phyloP scores from a whole-genome alignment of 35 echinoderm and acorn worm genomes.

The Heliocidaris erythrogramma region DNA sequence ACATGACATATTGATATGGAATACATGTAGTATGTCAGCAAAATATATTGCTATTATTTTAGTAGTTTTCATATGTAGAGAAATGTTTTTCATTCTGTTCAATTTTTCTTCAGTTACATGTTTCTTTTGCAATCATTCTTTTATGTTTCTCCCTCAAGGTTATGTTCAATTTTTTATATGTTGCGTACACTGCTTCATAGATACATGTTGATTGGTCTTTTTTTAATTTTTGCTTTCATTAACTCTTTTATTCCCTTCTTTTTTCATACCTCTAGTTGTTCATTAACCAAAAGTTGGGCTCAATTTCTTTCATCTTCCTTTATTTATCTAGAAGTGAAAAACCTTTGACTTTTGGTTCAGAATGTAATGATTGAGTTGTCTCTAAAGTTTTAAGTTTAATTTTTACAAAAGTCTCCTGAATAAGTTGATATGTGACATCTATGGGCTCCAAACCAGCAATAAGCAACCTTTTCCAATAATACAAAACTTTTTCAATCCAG shows the following conservation, averaged over 20 bases:
- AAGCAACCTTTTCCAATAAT: too few relatives aligned
- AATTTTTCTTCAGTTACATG: neutral
- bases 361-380: neutral
- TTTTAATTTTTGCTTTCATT: neutral
- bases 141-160: neutral
- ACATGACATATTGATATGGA: neutral
- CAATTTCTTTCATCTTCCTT: neutral
- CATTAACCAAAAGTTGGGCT: neutral
- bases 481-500: too few relatives aligned
- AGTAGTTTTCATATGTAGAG: neutral
- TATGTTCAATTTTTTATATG: neutral
- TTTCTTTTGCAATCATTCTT: slow-evolving; percentile 12
- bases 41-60: neutral
- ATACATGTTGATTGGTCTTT: neutral
- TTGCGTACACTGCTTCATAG: slow-evolving; percentile 1
- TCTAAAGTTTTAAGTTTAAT: neutral
- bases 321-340: neutral
- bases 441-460: too few relatives aligned
- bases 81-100: neutral
- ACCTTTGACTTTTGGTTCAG: neutral
- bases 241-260: neutral
- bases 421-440: too few relatives aligned
- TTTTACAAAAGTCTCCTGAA: too few relatives aligned
- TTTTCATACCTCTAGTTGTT: neutral
- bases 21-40: neutral